Evolutionary conservation across 2,797 vertebrate genomes (phyloP).

Genomic region (Heteromormyrus szaboi): DNA sequence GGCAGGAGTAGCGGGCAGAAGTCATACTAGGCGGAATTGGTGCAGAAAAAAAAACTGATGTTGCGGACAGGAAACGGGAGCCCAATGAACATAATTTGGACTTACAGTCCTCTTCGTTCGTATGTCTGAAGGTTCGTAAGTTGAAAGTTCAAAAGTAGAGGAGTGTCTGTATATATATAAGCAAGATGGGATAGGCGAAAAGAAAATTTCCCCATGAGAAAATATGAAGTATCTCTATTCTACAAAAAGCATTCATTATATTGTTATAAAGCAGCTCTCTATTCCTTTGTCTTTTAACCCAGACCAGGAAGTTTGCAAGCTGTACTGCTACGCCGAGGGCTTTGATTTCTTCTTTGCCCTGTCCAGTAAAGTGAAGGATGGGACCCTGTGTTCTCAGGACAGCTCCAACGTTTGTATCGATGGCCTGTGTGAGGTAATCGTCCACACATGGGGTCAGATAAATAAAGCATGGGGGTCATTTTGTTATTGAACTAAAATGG

Average conservation of each 20-base stretch:
- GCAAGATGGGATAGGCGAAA: neutral
- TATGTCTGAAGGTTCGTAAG: too few species aligned
- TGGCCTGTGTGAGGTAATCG: constrained; percentile 81
- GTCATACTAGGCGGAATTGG: neutral
- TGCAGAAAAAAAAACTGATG: too few species aligned
- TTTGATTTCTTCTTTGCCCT: constrained; percentile 91
- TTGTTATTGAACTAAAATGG: neutral
- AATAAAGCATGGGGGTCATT: neutral
- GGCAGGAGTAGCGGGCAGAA: too few species aligned
- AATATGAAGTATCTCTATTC: neutral
- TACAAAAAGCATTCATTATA: neutral
- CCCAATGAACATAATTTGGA: too few species aligned
- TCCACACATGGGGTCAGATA: neutral
- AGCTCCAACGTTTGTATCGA: constrained; percentile 79
- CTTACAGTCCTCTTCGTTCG: too few species aligned
- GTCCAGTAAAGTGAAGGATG: constrained; percentile 86
- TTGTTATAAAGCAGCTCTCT: neutral
- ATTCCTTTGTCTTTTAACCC: constrained; percentile 29
- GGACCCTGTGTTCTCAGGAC: constrained; percentile 76
- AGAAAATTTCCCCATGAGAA: neutral
- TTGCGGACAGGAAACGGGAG: too few species aligned
- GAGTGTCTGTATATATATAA: too few species aligned
- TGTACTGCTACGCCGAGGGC: constrained; percentile 86
- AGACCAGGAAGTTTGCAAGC: constrained; percentile 86
- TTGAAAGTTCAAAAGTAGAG: too few species aligned